phyloP scores from a whole-genome alignment of 2,113 vertebrate species.

The Chaetura pelagica region DNA sequence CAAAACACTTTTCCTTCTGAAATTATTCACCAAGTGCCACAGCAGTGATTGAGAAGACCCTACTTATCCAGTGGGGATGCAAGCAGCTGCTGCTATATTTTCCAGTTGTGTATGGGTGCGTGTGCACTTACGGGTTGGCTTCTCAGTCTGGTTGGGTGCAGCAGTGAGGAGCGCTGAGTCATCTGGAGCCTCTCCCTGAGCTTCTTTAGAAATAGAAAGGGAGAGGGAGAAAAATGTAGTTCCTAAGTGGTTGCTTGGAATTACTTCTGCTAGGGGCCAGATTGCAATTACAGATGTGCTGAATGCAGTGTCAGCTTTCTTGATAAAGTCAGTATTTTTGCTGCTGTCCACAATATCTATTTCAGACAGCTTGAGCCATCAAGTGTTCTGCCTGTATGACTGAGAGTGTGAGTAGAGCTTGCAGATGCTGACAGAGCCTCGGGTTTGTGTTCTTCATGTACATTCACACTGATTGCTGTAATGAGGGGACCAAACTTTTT shows the following conservation, averaged over 20 bases:
- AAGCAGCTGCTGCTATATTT: not conserved
- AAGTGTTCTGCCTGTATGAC: not conserved
- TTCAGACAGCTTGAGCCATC: conserved; percentile 19
- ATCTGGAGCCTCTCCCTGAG: not conserved
- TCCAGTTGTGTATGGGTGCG: not conserved
- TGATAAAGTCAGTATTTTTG: conserved; percentile 45
- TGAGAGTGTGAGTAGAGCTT: not conserved
- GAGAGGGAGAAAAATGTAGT: not conserved
- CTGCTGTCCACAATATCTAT: conserved; percentile 45
- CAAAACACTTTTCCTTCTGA: not conserved
- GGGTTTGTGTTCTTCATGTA: not conserved
- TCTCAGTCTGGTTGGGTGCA: not conserved
- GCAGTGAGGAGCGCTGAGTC: not conserved
- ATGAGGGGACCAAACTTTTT: not conserved
- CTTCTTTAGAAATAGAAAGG: not conserved
- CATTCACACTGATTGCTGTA: not conserved
- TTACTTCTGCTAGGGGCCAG: conserved; percentile 47
- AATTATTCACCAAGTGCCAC: not conserved
- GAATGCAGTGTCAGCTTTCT: conserved; percentile 8
- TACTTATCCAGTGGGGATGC: accelerated
- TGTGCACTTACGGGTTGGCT: accelerated
- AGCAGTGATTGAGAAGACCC: not conserved
- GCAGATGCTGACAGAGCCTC: not conserved
- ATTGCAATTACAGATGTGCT: conserved; percentile 69
- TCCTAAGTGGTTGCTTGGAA: conserved; percentile 39